Evolutionary conservation across 2,113 vertebrate species (phyloP), one percentile per base, ranked within the genome.

Genomic region (Pomatorhinus ruficollis): DNA sequence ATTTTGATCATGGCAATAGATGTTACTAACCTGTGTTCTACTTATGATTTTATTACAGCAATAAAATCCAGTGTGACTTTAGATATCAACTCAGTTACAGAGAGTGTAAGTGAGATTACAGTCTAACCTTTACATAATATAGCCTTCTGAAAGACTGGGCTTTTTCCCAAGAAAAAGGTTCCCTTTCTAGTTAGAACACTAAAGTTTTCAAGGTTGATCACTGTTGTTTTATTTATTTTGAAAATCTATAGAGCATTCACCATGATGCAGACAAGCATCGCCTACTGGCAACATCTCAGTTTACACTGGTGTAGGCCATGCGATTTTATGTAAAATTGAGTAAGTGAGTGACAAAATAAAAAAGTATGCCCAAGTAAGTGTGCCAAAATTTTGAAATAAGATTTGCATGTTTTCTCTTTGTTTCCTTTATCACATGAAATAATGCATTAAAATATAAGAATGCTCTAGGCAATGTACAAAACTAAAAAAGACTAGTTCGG

Each of bases 401-500:
- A 70, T 56, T 42, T 77, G 27, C 27, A 63, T 33, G 15, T 30
- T 70, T 59, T 52, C 22, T 71, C 64, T 90, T 68, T 82, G 52
- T 71, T 68, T 87, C 42, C 50, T 77, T 84, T 72, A 77, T 88
- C 60, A 79, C 23, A 69, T 42, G 35, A 92, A 90, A 83, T 30
- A 94, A 87, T 69, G 44, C 7, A 71, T 89, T 77, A 63, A 64
- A 91, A 68, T 60, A 47, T 10, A 91, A 45, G 21, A 91, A 66
- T 17, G 40, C 82, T 86, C 42, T 76, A 87, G 87, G 82, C 76
- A 68, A 65, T 30, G 45, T 77, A 66, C 24, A 69, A 56, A 91
- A 61, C 52, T 50, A 44, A 89, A 95, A 93, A 95, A 89, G 64
- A 56, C 24, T 63, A 87, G 83, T 92, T 83, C 94, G 72, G 69